These are phyloP conservation scores for Mico argentatus DNA, from an alignment of 2,797 vertebrate species.

Conservation along the genomic window DNA sequence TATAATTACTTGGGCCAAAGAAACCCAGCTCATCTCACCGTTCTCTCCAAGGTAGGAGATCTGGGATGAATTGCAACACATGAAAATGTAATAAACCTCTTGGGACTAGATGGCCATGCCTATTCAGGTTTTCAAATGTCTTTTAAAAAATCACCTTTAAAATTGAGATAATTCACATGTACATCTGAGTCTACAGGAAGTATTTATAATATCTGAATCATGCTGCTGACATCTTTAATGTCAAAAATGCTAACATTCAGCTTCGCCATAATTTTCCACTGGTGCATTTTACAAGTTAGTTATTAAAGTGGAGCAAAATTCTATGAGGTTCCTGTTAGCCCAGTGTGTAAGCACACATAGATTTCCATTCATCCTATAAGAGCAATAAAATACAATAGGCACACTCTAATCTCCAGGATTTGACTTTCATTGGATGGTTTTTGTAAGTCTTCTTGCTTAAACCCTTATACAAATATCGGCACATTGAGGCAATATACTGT, in stretches of 20 bases:
- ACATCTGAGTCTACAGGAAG: not conserved
- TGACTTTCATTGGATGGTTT: not conserved
- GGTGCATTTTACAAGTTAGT: not conserved
- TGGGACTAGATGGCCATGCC: not conserved
- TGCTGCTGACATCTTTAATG: not conserved
- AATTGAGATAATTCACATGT: not conserved
- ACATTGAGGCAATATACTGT: not conserved
- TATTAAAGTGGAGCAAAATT: not conserved
- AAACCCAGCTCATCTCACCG: constrained; percentile 94
- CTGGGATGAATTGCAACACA: fast-evolving
- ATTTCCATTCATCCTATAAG: not conserved
- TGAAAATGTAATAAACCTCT: not conserved
- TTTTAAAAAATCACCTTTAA: not conserved
- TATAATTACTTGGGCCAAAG: constrained; percentile 95
- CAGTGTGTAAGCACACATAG: not conserved
- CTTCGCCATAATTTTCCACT: not conserved
- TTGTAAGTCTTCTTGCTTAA: constrained; percentile 30
- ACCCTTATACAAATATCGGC: not conserved
- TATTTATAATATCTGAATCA: not conserved
- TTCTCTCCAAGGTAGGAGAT: constrained; percentile 92
- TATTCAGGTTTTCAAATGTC: not conserved
- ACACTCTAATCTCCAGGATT: not conserved
- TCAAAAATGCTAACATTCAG: not conserved
- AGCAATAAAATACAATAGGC: not conserved
- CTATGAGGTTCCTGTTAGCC: not conserved